Conservation (phyloP, 2,797 vertebrate genomes). For the Arctocebus calabarensis region DNA sequence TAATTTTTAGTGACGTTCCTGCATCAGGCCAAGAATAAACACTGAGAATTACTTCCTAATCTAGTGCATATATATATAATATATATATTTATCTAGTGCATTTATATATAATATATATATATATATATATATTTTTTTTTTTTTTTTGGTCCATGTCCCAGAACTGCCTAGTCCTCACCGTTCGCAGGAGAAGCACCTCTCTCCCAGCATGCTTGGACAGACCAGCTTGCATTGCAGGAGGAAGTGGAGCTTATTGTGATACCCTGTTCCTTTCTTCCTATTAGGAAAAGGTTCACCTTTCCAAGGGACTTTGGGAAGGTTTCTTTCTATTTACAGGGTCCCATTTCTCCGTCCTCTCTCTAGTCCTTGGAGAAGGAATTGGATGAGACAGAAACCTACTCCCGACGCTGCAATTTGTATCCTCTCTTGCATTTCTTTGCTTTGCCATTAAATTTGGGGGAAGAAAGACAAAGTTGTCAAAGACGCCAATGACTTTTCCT, state of each 20-base stretch:
- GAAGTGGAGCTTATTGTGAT: neutral
- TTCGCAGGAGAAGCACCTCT: neutral
- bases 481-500: neutral
- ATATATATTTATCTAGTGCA: too few species aligned
- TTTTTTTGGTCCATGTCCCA: neutral
- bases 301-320: neutral
- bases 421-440: neutral
- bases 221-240: neutral
- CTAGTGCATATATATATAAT: neutral
- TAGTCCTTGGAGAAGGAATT: neutral
- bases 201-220: neutral
- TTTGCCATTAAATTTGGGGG: neutral
- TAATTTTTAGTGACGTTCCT: neutral
- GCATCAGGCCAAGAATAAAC: neutral
- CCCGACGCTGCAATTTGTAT: neutral
- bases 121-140: neutral
- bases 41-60: neutral
- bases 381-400: neutral
- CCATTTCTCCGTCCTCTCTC: slow-evolving; percentile 1
- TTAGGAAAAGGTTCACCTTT: slow-evolving; percentile 17
- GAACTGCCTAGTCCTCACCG: neutral
- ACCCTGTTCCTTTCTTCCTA: neutral
- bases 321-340: neutral
- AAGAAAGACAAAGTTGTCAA: neutral
- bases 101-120: too few species aligned